Conservation (phyloP, 2,113 vertebrate species). For the Indri indri region DNA sequence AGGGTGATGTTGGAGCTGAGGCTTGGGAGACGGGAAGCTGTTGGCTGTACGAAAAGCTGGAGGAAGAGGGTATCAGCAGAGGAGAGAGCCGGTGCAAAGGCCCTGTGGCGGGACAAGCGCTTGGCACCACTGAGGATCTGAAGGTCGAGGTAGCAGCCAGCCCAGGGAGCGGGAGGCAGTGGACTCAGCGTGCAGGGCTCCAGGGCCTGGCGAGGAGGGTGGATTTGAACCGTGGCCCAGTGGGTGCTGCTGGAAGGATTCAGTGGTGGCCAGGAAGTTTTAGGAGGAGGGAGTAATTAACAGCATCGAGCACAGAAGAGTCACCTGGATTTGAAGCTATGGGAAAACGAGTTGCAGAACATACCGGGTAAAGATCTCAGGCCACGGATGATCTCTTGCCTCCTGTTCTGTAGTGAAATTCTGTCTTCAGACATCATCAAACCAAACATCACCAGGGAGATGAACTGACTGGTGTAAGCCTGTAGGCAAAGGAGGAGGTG, state of each 20-base stretch:
- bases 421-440: constrained; percentile 98
- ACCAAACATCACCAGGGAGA: constrained; percentile 95
- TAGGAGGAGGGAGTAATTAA: not conserved
- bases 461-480: constrained; percentile 98
- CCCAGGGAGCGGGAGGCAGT: not conserved
- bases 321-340: not conserved
- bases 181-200: not conserved
- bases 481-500: constrained; percentile 74
- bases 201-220: not conserved
- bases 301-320: not conserved
- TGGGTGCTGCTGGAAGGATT: not conserved
- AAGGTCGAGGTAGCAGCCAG: not conserved
- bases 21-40: not conserved
- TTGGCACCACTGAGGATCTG: not conserved
- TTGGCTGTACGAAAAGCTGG: not conserved
- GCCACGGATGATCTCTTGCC: constrained; percentile 92
- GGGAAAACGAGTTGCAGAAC: not conserved
- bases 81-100: not conserved
- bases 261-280: not conserved
- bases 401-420: constrained; percentile 92
- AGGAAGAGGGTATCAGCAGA: not conserved
- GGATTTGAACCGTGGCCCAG: not conserved
- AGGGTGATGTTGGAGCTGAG: not conserved
- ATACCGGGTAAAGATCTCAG: constrained; percentile 91
- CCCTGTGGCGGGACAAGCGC: not conserved